A percentile compares a stretch with the other conserved stretches of the same genome.
Conservation (phyloP, 2,797 vertebrate genomes). For the Sciurus carolinensis region DNA sequence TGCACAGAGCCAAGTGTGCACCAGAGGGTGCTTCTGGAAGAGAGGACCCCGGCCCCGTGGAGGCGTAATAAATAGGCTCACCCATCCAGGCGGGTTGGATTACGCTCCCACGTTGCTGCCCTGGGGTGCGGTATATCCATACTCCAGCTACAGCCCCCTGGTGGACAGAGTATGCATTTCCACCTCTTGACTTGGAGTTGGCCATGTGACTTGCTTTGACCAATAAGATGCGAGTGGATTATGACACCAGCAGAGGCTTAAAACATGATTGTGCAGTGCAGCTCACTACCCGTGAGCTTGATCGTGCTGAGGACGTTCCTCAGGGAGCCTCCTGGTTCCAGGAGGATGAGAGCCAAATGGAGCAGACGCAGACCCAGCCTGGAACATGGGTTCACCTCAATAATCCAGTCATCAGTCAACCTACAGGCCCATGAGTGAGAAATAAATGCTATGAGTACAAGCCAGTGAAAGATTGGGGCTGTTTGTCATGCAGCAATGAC, state of each 20-base stretch:
- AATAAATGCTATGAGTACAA: neutral
- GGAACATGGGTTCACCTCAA: neutral
- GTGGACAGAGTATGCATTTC: neutral
- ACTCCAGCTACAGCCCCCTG: neutral
- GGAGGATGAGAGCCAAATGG: neutral
- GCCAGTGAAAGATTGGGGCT: neutral
- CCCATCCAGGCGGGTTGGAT: neutral
- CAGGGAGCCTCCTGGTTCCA: neutral
- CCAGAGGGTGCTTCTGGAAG: neutral
- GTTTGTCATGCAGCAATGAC: neutral
- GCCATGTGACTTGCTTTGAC: neutral
- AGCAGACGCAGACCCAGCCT: neutral
- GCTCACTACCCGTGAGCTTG: neutral
- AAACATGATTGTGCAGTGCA: neutral
- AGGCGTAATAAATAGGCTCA: neutral
- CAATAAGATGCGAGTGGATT: neutral
- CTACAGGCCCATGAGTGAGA: neutral
- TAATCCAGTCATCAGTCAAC: neutral
- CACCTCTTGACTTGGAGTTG: neutral
- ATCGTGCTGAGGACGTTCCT: neutral
- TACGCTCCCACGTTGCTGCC: too few species aligned
- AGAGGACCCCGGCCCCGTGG: neutral
- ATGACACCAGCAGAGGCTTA: neutral
- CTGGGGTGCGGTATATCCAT: accelerated
- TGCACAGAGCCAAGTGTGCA: neutral